Evolutionary conservation across 2,797 vertebrate genomes (phyloP), one percentile per base, ranked within the genome.

Genomic region (Sebastes iracundus): DNA sequence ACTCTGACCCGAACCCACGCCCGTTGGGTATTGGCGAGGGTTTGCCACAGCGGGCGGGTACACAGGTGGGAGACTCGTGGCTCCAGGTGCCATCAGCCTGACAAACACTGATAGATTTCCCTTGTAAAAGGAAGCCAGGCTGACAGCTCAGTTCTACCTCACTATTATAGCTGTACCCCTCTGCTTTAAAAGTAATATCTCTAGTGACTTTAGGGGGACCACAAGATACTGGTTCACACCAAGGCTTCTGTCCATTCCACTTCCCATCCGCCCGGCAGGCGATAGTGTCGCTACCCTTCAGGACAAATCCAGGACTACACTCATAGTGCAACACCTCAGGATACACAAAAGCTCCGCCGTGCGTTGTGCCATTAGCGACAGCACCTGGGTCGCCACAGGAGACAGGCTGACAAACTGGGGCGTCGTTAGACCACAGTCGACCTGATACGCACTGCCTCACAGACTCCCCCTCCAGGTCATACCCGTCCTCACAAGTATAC

Each of bases 61-160:
- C 87, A 77, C 99, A 99, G 52, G 82, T 69, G 2, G 95, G 96
- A 71, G 92, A 60, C 7, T 77, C 46, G 35, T 97, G 96, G 90
- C 97, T 99, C 99, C 99, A 99, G 79, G 92, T 97, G 65, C 97
- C 97, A 18, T 98, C 96, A 22, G 95, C 95, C 87, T 97, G 97
- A 81, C 99, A 99, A 58, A 96, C 79, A 60, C 95, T 96, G n/a
- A 79, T 90, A 4, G 90, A 90, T 67, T 94, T 92, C 10, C 97
- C 98, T 60, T 96, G 88, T 33, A 99, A 89, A 16, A 96, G 61
- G 56, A 97, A 99, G 8, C 98, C 98, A 52, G 95, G 66, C 0
- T 78, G 93, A 92, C 99, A 99, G 64, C 89, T 94, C 66, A 98
- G 97, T 32, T 96, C 87, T 55, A 96, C 74, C 52, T 79, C 90